phyloP scores from a whole-genome alignment of 2,113 vertebrate species.

The Uropsilus gracilis region DNA sequence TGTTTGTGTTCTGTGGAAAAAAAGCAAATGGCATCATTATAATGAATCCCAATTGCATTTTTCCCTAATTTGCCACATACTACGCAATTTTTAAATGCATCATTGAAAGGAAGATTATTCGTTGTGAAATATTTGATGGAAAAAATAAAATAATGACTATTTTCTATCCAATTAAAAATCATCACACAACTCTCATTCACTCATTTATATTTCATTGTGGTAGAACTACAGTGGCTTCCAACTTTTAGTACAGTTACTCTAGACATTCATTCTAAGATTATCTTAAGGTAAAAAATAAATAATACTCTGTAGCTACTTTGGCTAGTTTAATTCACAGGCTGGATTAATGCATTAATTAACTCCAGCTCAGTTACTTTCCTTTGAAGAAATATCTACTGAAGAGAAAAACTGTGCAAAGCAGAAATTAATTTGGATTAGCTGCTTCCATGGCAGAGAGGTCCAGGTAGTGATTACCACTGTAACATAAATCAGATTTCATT shows the following conservation, averaged over 20 bases:
- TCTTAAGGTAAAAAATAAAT: constrained; percentile 38
- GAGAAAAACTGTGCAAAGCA: constrained; percentile 25
- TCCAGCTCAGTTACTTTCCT: constrained; percentile 32
- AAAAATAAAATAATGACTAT: not conserved
- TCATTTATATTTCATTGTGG: not conserved
- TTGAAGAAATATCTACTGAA: constrained; percentile 31
- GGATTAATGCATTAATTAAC: constrained; percentile 48
- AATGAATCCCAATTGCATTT: not conserved
- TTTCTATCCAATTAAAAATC: not conserved
- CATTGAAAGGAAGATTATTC: not conserved
- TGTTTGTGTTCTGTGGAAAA: not conserved
- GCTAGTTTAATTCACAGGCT: constrained; percentile 2
- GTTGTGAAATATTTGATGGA: not conserved
- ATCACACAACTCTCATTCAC: not conserved
- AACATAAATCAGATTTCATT: constrained; percentile 46
- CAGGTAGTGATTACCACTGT: not conserved
- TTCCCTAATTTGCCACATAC: not conserved
- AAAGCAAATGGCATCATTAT: not conserved
- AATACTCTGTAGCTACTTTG: not conserved
- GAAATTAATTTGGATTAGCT: constrained; percentile 62
- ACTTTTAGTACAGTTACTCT: not conserved
- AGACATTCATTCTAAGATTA: constrained; percentile 5
- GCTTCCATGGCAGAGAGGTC: not conserved
- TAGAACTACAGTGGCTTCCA: not conserved
- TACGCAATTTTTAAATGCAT: not conserved